phyloP scores from a whole-genome alignment of 1,140 invertebrate genomes.

The Daktulosphaira vitifoliae region DNA sequence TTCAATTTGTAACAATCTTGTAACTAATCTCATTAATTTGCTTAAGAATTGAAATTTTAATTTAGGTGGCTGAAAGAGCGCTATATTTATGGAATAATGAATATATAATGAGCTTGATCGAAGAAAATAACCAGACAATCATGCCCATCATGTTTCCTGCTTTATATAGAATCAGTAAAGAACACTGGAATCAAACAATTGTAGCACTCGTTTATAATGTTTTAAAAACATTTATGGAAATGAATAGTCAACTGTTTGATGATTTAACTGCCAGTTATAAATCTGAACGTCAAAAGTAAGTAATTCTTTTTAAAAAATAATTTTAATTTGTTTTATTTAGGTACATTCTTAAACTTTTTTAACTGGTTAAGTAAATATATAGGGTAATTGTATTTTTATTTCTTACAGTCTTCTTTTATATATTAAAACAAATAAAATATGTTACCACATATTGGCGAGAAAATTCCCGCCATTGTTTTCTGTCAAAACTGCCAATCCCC shows the following conservation, averaged over 20 bases:
- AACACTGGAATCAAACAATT: conserved; percentile 99
- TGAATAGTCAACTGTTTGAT: conserved; percentile 99
- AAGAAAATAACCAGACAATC: conserved; percentile 83
- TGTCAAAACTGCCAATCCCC: no score
- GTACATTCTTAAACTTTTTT: no score
- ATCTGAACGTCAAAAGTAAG: conserved; percentile 92
- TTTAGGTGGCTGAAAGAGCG: conserved; percentile 89
- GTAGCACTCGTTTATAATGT: conserved; percentile 99
- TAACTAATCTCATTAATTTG: no score
- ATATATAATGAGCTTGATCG: conserved; percentile 89
- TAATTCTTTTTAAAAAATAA: conserved; percentile 34
- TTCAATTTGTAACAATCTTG: no score
- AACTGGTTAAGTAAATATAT: background rate
- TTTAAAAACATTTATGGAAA: conserved; percentile 99
- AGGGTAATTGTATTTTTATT: background rate
- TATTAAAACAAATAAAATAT: no score
- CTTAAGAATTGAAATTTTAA: no score
- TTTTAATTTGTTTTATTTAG: background rate
- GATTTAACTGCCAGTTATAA: conserved; percentile 97
- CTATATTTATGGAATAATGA: conserved; percentile 96
- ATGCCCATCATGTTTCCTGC: conserved; percentile 95
- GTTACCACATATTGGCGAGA: no score
- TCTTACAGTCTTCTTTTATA: no score
- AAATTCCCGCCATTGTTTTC: no score
- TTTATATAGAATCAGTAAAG: conserved; percentile 94